A percentile compares a stretch with the other conserved stretches of the same genome.
Conservation (phyloP, 2,888 invertebrate genomes). For the Diachrysia chrysitis region DNA sequence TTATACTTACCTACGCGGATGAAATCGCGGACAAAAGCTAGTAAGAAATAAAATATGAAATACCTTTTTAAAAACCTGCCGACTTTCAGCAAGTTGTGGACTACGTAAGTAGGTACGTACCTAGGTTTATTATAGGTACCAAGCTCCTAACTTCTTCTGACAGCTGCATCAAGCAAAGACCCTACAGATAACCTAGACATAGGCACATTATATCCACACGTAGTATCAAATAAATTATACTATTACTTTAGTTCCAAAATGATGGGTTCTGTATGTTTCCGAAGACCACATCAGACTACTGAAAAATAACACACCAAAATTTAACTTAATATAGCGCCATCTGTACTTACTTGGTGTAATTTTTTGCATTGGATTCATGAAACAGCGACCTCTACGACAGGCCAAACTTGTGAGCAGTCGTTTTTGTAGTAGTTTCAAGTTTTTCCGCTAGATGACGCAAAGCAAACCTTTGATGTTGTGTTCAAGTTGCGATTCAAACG, state of each 20-base stretch:
- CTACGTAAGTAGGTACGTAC: too few species aligned
- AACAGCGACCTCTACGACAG: slow-evolving; percentile 27
- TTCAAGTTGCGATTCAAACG: slow-evolving; percentile 29
- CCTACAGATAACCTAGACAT: too few species aligned
- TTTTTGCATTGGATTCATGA: too few species aligned
- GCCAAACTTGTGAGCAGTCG: neutral
- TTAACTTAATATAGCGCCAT: slow-evolving; percentile 19
- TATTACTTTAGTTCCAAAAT: too few species aligned
- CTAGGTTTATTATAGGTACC: too few species aligned
- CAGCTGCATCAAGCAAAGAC: too few species aligned
- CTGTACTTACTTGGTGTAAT: neutral
- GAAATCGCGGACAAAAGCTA: too few species aligned
- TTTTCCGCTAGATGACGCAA: slow-evolving; percentile 34
- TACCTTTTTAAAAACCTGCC: neutral
- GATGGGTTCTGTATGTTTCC: neutral
- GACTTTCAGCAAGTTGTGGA: neutral
- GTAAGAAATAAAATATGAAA: neutral
- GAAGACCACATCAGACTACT: neutral
- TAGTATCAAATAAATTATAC: too few species aligned
- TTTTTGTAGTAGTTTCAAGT: neutral
- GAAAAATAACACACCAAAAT: neutral
- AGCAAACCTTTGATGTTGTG: neutral
- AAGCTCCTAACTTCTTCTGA: too few species aligned
- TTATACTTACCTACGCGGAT: too few species aligned
- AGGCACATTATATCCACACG: too few species aligned